Evolutionary conservation across 2,113 vertebrate species (phyloP), one percentile per base, ranked within the genome.

Genomic region (Odocoileus hemionus): DNA sequence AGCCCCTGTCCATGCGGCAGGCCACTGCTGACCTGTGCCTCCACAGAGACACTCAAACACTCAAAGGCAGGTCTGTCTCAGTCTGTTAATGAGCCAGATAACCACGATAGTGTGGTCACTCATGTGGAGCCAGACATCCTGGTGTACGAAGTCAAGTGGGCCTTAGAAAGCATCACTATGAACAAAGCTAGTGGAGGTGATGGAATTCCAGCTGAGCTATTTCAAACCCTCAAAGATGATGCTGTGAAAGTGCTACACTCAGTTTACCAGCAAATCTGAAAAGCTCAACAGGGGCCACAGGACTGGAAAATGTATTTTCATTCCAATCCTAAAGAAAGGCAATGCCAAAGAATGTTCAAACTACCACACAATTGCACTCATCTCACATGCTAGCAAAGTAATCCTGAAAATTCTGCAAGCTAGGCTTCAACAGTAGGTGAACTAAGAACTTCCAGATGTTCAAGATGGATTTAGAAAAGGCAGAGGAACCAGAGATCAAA

Each of bases 341-440:
- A 70, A 70, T 70, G 9, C n/a, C 67, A 70, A 70, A 70, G 10
- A 70, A 70, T 39, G 5, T 39, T 39, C 67, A 70, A 39, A 39
- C n/a, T 39, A 39, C 19, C 2, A 0, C 67, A 39, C 17, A 21
- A 36, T 21, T 36, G n/a, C 17, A 70, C 17, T 70, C 64, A 36
- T 36, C n/a, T 70, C n/a, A 70, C n/a, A 70, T 0, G 0, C n/a
- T 70, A 70, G 19, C n/a, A 70, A 70, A 23, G 19, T 70, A 70
- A 70, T 70, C 19, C 67, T 70, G 19, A 70, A 70, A 70, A 39
- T 39, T 70, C 67, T 39, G 10, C 67, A 70, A 70, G 67, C n/a
- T 12, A 70, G 19, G n/a, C n/a, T 39, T 70, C n/a, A 70, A 70
- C 19, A 12, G n/a, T 70, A 39, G 19, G 67, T 70, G 67, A 70